phyloP scores from a whole-genome alignment of 2,797 vertebrate genomes.

The Jordanella pulchra region DNA sequence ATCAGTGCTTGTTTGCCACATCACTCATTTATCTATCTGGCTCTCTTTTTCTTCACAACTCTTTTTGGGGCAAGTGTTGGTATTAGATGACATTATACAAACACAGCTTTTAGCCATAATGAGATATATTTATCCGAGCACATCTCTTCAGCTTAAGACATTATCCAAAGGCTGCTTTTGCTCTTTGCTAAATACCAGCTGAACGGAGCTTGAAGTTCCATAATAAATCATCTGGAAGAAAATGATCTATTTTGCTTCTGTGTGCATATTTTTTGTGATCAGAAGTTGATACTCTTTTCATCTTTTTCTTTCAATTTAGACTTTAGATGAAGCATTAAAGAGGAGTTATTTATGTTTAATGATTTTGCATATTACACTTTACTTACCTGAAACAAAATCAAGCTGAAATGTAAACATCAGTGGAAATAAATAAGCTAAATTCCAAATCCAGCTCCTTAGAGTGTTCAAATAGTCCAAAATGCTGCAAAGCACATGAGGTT shows the following conservation, averaged over 20 bases:
- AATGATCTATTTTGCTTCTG: not conserved
- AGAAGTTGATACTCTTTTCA: not conserved
- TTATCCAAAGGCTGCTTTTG: conserved; percentile 26
- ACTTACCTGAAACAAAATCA: no score
- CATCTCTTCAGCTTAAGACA: conserved; percentile 4
- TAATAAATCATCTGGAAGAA: conserved; percentile 10
- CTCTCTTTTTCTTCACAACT: conserved; percentile 22
- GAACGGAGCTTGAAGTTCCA: conserved; percentile 27
- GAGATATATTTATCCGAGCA: conserved; percentile 5
- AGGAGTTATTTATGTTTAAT: no score
- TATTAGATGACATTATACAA: conserved; percentile 60
- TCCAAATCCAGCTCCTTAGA: no score
- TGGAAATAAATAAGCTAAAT: no score
- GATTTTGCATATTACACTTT: no score
- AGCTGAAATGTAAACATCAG: no score
- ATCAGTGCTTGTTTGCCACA: conserved; percentile 43
- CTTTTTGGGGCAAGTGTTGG: conserved; percentile 54
- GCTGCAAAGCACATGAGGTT: no score
- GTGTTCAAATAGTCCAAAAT: no score
- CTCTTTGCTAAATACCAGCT: conserved; percentile 53
- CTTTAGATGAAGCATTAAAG: no score
- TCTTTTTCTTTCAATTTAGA: no score
- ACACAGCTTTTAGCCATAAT: conserved; percentile 20
- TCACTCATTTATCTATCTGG: conserved; percentile 22
- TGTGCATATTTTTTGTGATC: not conserved